Percentiles rank a stretch among this genome's conserved stretches.
These are phyloP conservation scores for Ispidina lecontei DNA, from an alignment of 2,797 vertebrate species.

Conservation along the genomic window DNA sequence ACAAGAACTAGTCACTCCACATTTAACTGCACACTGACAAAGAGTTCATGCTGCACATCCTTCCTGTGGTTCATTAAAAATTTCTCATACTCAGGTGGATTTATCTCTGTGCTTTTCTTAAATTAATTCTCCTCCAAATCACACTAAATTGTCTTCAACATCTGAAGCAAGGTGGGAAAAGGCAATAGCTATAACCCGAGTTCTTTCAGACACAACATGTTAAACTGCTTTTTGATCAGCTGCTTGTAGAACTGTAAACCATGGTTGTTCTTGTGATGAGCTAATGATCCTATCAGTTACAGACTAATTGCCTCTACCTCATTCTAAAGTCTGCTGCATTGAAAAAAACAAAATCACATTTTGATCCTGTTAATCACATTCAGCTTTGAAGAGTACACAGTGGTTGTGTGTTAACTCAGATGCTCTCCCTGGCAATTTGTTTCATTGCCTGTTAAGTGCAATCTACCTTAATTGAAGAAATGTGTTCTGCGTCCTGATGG, in stretches of 20 bases:
- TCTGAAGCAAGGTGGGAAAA: slow-evolving; percentile 12
- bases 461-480: slow-evolving; percentile 20
- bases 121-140: not conserved
- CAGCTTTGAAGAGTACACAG: slow-evolving; percentile 42
- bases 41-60: not conserved
- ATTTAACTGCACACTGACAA: not conserved
- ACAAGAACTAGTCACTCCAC: not conserved
- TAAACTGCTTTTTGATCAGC: slow-evolving; percentile 66
- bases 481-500: not conserved
- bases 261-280: slow-evolving; percentile 38
- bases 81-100: not conserved
- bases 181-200: not conserved
- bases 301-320: slow-evolving; percentile 55
- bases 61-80: not conserved
- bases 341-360: slow-evolving; percentile 29
- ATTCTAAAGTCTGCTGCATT: slow-evolving; percentile 19
- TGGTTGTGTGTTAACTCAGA: slow-evolving; percentile 41
- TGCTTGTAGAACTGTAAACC: slow-evolving; percentile 32
- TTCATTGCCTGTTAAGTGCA: slow-evolving; percentile 32
- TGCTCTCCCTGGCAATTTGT: slow-evolving; percentile 33
- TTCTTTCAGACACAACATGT: slow-evolving; percentile 1
- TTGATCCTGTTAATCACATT: slow-evolving; percentile 59
- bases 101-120: not conserved
- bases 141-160: not conserved
- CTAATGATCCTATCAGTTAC: slow-evolving; percentile 56